Conservation (phyloP, 2,113 vertebrate genomes). For the Sorex fumeus region DNA sequence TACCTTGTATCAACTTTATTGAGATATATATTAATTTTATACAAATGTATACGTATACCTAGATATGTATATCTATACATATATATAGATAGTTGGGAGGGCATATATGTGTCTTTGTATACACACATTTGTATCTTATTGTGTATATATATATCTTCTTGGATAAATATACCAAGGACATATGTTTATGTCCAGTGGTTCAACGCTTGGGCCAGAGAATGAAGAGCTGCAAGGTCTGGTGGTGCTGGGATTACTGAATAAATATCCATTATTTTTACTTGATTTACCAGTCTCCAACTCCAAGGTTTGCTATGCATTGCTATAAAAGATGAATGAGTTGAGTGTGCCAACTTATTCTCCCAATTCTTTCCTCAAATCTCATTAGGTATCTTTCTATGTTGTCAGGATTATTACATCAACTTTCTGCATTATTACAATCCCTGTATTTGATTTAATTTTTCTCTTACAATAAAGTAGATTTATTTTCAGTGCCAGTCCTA, state of each 20-base stretch:
- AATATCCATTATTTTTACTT: slow-evolving; percentile 25
- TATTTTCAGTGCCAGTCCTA: not conserved
- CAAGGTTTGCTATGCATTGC: not conserved
- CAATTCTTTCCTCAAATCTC: not conserved
- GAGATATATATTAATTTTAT: too few species aligned
- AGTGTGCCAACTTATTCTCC: not conserved
- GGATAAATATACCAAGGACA: too few species aligned
- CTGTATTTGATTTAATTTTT: not conserved
- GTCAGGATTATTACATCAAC: not conserved
- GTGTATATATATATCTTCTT: too few species aligned
- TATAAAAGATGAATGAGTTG: not conserved
- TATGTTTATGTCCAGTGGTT: too few species aligned
- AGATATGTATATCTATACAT: too few species aligned
- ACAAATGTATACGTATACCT: too few species aligned
- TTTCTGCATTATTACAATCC: not conserved
- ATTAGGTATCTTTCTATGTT: not conserved
- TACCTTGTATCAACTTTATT: too few species aligned
- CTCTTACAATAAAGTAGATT: not conserved
- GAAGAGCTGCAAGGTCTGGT: too few species aligned
- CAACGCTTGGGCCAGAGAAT: too few species aligned
- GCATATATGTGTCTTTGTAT: too few species aligned
- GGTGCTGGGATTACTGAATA: not conserved
- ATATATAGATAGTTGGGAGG: too few species aligned
- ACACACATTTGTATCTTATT: too few species aligned
- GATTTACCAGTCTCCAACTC: not conserved